Conservation (phyloP, 2,113 vertebrate genomes). For the Psammodynastes pulverulentus region DNA sequence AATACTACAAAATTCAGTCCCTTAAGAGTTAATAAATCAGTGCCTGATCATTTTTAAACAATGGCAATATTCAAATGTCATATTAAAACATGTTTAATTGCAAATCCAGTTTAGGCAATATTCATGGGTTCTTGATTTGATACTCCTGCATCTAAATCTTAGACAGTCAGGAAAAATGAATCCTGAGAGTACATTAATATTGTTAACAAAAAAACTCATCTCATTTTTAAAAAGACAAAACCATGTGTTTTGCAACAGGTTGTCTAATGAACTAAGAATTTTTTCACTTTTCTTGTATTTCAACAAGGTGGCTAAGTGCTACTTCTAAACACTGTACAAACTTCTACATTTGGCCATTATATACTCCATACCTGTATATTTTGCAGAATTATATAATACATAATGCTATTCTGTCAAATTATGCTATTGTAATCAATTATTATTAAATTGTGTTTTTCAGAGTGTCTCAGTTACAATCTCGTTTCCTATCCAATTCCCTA, state of each 20-base stretch:
- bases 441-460: not conserved
- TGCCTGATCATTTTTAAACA: not conserved
- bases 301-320: not conserved
- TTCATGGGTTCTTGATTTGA: not conserved
- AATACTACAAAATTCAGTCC: not conserved
- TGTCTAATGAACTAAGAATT: not conserved
- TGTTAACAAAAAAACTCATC: not conserved
- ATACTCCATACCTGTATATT: not conserved
- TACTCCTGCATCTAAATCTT: not conserved
- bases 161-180: not conserved
- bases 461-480: not conserved
- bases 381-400: not conserved
- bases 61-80: not conserved
- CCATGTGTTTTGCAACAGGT: not conserved
- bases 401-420: not conserved
- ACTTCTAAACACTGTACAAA: not conserved
- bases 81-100: not conserved
- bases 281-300: not conserved
- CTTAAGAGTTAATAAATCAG: not conserved
- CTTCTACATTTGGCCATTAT: not conserved
- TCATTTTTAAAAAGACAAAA: not conserved
- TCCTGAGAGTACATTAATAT: not conserved
- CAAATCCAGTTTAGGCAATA: not conserved
- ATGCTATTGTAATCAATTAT: not conserved
- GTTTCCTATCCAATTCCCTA: not conserved